Conservation (phyloP, 2,113 vertebrate species). For the Tenebrosternarchus preto region DNA sequence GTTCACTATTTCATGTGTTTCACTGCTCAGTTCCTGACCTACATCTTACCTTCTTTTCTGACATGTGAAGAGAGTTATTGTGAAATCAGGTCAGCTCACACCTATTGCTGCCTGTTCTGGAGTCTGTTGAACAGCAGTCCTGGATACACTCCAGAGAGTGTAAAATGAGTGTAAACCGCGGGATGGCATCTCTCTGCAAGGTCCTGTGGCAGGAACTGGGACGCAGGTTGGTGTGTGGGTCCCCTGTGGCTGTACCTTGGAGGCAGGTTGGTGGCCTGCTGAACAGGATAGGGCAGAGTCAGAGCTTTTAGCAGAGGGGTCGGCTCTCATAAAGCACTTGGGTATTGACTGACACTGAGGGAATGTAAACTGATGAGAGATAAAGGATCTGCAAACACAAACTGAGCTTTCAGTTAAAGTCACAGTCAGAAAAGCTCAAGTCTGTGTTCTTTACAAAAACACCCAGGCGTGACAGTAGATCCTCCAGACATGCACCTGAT, state of each 20-base stretch:
- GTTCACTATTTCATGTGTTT: neutral
- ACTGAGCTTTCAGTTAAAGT: conserved; percentile 23
- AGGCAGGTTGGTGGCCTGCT: neutral
- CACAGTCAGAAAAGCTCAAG: no score
- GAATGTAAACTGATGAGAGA: neutral
- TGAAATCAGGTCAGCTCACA: neutral
- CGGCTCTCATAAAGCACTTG: neutral
- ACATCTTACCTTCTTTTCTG: neutral
- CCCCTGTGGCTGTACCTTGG: conserved; percentile 3
- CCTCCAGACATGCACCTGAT: neutral
- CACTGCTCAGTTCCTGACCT: no score
- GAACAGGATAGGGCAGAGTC: neutral
- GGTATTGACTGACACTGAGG: neutral
- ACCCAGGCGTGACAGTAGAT: neutral
- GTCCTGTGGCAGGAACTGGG: conserved; percentile 3
- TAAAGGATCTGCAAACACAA: conserved; percentile 14
- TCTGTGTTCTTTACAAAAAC: neutral
- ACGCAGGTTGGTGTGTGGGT: neutral
- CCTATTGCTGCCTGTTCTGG: neutral
- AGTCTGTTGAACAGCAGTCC: neutral
- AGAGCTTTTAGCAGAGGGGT: conserved; percentile 20
- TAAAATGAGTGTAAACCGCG: neutral
- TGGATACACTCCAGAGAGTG: neutral
- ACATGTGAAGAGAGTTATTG: neutral
- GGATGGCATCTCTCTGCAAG: neutral